Base-by-base conservation (phyloP, 2,113 vertebrate species). In the Chamaea fasciata region DNA sequence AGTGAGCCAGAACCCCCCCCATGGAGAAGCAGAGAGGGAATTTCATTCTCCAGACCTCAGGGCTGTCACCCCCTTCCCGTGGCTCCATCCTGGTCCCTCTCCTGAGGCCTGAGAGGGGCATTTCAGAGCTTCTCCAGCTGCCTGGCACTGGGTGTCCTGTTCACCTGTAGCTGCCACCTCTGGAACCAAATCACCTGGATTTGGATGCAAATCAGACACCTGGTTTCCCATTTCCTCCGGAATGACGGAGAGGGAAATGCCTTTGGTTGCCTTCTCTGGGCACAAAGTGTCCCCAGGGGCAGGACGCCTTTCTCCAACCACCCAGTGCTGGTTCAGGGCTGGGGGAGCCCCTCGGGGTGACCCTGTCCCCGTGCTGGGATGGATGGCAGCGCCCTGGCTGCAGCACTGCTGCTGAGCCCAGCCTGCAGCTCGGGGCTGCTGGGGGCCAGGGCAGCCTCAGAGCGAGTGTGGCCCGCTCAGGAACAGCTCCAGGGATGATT, bases 401-500 rank as follows among this genome's bases (percentile, higher is more conserved):
- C n/a, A n/a, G n/a, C n/a, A n/a, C n/a, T 59, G 35, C 15, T 82
- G 74, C 73, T 63, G 22, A 70, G 28, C 76, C 57, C 30, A 71
- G 41, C 14, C 62, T 71, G 11, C 70, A 91, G 41, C 75, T 19
- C 9, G 1, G 39, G 56, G 39, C 64, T 2, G 6, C 9, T 14
- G 0, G 1, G 64, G 83, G 89, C 63, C 79, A 39, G 85, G 52
- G 15, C 68, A 63, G 74, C 17, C 70, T 17, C 55, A 23, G 55
- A 10, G 53, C 5, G 10, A 96, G 77, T 4, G 65, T 93, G 95
- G 78, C 90, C 87, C 30, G 19, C 13, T 13, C 46, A 92, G 90
- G 63, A 94, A 57, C 76, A 55, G 87, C 83, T 96, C 92, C 94
- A 95, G 91, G 85, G 67, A 65, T 86, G 90, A 89, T 92, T 89